Evolutionary conservation across 2,113 vertebrate species (phyloP), one percentile per base, ranked within the genome.

Genomic region (mouse (Mus musculus)): DNA sequence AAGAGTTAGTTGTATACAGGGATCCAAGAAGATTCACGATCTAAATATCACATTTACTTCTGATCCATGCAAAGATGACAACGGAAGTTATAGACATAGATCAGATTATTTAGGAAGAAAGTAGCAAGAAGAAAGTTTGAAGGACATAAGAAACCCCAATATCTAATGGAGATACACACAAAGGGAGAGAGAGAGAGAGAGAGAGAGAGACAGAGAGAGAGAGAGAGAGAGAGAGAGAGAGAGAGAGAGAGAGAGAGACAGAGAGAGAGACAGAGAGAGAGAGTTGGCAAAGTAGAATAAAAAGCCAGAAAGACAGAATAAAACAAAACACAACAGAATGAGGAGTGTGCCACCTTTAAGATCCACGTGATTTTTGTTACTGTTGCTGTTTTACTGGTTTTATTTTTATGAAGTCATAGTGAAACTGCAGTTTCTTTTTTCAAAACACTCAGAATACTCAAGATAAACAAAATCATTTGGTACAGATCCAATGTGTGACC

Each of bases 81-180:
- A 30, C 75, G 24, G 67, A 82, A 89, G 39, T 3, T 92, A 33
- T 36, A 85, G 69, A 77, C 36, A 39, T 2, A 56, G 20, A 49
- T 73, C 26, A 42, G 2, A 81, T 85, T n/a, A 87, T n/a, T 77
- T 78, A 61, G 33, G 61, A 26, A 84, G 49, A 92, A 95, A 93
- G 56, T 30, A 39, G 3, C 6, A 46, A 75, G 28, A 56, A 95
- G 3, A 63, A 56, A 81, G 12, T 65, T 5, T 46, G 33, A 85
- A n/a, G 14, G 5, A 13, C 13, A 17, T 71, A 56, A 90, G 28
- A 46, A 72, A 90, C 14, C 24, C 1, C 5, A 52, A 54, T 10
- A 90, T 56, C 12, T 90, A 73, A 88, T 75, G 71, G 33, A 52
- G 4, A 33, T 12, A 46, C 28, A 22, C 26, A 82, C 24, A 49